Evolutionary conservation across 1,140 invertebrate genomes (phyloP).

Genomic region (Pectinophora gossypiella): DNA sequence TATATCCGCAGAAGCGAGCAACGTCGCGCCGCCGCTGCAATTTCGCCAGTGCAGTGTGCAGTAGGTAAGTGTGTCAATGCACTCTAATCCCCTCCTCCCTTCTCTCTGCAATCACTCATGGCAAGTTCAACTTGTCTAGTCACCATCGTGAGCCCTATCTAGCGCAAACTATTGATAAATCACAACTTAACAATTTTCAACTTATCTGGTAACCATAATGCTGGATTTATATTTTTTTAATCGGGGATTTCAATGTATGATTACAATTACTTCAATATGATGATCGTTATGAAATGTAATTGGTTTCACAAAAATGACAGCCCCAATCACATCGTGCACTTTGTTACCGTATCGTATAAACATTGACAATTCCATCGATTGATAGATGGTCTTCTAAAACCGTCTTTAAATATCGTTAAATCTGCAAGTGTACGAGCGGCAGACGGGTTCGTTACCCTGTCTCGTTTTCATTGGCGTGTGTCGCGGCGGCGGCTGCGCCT

Average conservation of each 20-base stretch:
- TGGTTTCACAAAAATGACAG: too few species aligned
- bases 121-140: slow-evolving; percentile 55
- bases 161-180: slow-evolving; percentile 12
- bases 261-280: too few species aligned
- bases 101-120: slow-evolving; percentile 57
- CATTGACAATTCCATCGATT: too few species aligned
- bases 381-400: too few species aligned
- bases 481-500: slow-evolving; percentile 37
- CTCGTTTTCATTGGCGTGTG: slow-evolving; percentile 62
- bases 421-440: too few species aligned
- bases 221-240: too few species aligned
- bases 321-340: too few species aligned
- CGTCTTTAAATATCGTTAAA: too few species aligned
- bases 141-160: slow-evolving; percentile 26
- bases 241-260: too few species aligned
- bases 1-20: slow-evolving; percentile 45
- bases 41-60: slow-evolving; percentile 61
- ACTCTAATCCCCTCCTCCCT: slow-evolving; percentile 54
- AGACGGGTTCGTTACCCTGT: slow-evolving; percentile 50
- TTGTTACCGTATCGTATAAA: too few species aligned
- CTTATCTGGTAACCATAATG: too few species aligned
- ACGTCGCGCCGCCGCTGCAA: slow-evolving; percentile 48
- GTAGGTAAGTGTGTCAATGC: slow-evolving; percentile 71
- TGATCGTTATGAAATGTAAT: too few species aligned
- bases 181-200: background rate